phyloP scores from a whole-genome alignment of 2,888 invertebrate genomes.

The Eupithecia insigniata region DNA sequence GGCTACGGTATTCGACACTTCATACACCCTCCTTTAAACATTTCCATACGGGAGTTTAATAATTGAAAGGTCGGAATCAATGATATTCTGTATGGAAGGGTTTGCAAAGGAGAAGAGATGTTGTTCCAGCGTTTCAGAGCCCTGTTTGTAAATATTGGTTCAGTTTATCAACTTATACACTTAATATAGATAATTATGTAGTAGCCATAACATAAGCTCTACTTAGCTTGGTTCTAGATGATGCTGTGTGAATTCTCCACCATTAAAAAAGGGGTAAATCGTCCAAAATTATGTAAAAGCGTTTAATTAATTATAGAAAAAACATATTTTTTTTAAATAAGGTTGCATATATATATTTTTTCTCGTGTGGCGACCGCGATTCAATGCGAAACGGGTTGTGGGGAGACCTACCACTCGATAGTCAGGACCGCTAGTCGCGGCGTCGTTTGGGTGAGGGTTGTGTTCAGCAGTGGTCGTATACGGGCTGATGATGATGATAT shows the following conservation, averaged over 20 bases:
- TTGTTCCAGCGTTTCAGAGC: not conserved
- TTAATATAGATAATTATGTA: not conserved
- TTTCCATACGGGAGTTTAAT: slow-evolving; percentile 25
- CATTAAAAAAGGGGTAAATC: not conserved
- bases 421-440: no score
- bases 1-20: slow-evolving; percentile 49
- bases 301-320: no score
- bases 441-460: no score
- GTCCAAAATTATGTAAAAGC: not conserved
- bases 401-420: no score
- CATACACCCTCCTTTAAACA: slow-evolving; percentile 17
- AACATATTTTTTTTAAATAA: no score
- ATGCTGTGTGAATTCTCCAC: not conserved
- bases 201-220: not conserved
- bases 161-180: no score
- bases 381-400: no score
- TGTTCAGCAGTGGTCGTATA: no score
- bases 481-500: no score
- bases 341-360: no score
- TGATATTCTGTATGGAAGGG: slow-evolving; percentile 30
- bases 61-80: slow-evolving; percentile 39
- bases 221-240: not conserved
- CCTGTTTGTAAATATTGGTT: not conserved
- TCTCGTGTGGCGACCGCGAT: no score
- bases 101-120: not conserved